Evolutionary conservation across 2,888 invertebrate species (phyloP).

Genomic region (Sarcophaga rosellei): DNA sequence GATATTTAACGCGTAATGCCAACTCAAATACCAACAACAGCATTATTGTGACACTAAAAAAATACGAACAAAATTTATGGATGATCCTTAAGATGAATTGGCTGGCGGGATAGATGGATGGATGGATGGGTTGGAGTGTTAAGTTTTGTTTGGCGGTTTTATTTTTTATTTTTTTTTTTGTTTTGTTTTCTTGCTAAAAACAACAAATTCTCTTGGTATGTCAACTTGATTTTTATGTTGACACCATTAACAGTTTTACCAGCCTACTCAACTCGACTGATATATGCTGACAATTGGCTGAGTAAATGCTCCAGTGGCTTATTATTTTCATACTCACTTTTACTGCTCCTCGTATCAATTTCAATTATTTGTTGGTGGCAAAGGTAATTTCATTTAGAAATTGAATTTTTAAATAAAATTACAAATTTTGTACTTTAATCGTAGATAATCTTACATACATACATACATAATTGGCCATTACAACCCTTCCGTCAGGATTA

Average conservation of each 20-base stretch:
- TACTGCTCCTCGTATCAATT: conserved; percentile 6
- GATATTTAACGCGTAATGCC: too few species aligned
- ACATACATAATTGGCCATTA: too few species aligned
- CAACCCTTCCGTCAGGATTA: too few species aligned
- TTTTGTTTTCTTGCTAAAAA: not conserved
- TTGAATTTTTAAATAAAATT: not conserved
- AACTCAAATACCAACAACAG: too few species aligned
- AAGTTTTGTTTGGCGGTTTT: conserved; percentile 16
- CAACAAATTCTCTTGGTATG: conserved; percentile 33
- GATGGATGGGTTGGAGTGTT: conserved; percentile 14
- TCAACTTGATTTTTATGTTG: conserved; percentile 45
- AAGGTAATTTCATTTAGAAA: not conserved
- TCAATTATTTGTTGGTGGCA: not conserved
- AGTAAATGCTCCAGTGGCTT: conserved; percentile 23
- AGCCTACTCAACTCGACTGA: conserved; percentile 7
- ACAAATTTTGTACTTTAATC: too few species aligned
- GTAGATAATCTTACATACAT: too few species aligned
- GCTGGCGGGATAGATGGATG: conserved; percentile 2
- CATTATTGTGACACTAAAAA: too few species aligned
- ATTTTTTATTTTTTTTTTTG: too few species aligned
- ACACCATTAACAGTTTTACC: conserved; percentile 37
- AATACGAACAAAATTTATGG: conserved; percentile 19
- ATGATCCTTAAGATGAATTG: conserved; percentile 26
- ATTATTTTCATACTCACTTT: conserved; percentile 9
- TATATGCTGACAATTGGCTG: conserved; percentile 10